Percentiles rank a stretch among this genome's conserved stretches.
Evolutionary conservation across 2,113 vertebrate species (phyloP).

Genomic region (Aythya baeri): DNA sequence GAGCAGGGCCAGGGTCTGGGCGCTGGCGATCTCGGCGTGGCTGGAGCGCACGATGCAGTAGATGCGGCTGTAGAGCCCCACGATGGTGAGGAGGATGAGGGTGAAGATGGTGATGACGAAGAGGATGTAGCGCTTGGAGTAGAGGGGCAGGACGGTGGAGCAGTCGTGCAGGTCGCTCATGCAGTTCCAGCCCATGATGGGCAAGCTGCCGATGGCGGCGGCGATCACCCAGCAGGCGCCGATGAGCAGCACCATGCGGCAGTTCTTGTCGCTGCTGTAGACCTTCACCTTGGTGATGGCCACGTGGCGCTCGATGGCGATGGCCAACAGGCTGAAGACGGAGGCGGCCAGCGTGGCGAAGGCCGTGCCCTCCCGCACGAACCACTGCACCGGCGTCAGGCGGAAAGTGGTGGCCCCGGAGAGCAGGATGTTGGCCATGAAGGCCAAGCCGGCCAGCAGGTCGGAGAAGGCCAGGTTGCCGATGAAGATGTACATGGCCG

Average conservation of each 20-base stretch:
- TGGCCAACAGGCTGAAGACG: constrained; percentile 93
- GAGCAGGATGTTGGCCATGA: constrained; percentile 89
- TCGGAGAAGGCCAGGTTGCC: constrained; percentile 94
- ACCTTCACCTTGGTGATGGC: constrained; percentile 93
- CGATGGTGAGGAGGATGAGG: constrained; percentile 87
- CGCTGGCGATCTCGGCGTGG: constrained; percentile 86
- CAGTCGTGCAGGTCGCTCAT: constrained; percentile 82
- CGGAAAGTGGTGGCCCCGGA: constrained; percentile 85
- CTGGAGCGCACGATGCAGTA: constrained; percentile 93
- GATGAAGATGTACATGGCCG: constrained; percentile 97
- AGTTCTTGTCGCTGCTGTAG: constrained; percentile 87
- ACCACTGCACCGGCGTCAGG: constrained; percentile 90
- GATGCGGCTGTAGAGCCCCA: constrained; percentile 89
- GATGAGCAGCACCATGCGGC: constrained; percentile 94
- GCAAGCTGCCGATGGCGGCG: constrained; percentile 86
- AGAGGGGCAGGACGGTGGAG: constrained; percentile 92
- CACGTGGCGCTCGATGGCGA: constrained; percentile 93
- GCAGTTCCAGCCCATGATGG: constrained; percentile 98
- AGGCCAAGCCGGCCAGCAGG: constrained; percentile 89
- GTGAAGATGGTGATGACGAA: constrained; percentile 92
- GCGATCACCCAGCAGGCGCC: constrained; percentile 92
- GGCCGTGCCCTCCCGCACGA: constrained; percentile 91
- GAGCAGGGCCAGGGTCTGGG: constrained; percentile 85
- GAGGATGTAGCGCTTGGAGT: constrained; percentile 90
- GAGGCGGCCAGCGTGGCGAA: constrained; percentile 93